phyloP scores from a whole-genome alignment of 2,113 vertebrate species.

The Bufo gargarizans region DNA sequence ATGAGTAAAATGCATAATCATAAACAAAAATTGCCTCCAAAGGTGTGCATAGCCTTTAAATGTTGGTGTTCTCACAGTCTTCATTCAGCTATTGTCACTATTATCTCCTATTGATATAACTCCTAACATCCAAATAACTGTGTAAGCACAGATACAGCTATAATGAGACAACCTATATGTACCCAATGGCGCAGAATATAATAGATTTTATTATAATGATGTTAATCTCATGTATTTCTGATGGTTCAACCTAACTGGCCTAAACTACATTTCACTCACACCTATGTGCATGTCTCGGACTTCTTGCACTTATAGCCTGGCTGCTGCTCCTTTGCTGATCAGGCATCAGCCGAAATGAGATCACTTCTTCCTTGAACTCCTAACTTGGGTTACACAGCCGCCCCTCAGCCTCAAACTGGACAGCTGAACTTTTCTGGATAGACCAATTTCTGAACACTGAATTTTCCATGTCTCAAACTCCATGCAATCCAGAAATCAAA shows the following conservation, averaged over 20 bases:
- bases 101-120: neutral
- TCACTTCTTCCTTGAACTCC: conserved; percentile 68
- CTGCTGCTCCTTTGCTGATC: conserved; percentile 53
- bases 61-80: too few species aligned
- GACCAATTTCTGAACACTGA: conserved; percentile 55
- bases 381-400: conserved; percentile 66
- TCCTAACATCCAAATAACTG: neutral
- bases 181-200: neutral
- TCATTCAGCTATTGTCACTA: neutral
- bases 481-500: conserved; percentile 70
- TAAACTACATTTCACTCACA: neutral
- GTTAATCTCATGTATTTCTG: neutral
- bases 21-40: too few species aligned
- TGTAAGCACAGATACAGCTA: neutral
- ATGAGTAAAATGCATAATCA: too few species aligned
- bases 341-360: conserved; percentile 61
- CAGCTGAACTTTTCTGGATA: conserved; percentile 53
- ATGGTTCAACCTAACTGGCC: neutral
- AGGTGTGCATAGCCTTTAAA: too few species aligned
- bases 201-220: neutral
- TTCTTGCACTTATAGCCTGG: conserved; percentile 38
- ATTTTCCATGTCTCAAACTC: conserved; percentile 73
- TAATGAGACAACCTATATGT: too few species aligned
- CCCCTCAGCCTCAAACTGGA: conserved; percentile 50
- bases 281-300: conserved; percentile 8